Conservation (phyloP, 2,113 vertebrate genomes). For the Hippocampus barbouri region DNA sequence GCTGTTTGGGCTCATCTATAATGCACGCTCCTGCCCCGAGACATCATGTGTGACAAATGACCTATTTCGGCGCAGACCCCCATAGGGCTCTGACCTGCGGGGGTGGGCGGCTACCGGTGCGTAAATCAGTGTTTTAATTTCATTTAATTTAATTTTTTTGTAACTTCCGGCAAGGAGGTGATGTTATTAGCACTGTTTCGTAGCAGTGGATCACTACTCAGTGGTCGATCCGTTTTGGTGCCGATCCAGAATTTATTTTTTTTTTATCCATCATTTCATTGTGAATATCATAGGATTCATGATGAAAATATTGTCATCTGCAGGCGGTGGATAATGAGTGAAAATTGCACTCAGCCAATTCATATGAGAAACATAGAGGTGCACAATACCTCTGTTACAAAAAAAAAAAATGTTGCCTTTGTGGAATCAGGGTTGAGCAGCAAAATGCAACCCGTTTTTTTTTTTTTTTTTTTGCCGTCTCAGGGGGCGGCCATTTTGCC, state of each 20-base stretch:
- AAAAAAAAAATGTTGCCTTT: no score
- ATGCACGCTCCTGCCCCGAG: conserved; percentile 72
- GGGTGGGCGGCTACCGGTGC: conserved; percentile 14
- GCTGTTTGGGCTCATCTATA: conserved; percentile 75
- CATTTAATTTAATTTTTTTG: conserved; percentile 39
- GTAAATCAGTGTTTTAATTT: conserved; percentile 50
- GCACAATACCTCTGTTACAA: no score
- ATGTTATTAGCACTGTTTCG: background rate
- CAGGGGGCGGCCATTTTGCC: no score
- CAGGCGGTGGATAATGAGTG: background rate
- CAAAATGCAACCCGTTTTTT: no score
- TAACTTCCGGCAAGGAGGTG: conserved; percentile 8
- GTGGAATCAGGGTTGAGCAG: no score
- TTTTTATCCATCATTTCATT: background rate
- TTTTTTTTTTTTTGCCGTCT: no score
- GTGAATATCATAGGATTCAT: background rate
- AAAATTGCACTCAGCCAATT: background rate
- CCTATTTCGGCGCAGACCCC: conserved; percentile 79
- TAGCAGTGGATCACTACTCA: background rate
- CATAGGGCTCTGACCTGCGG: conserved; percentile 69
- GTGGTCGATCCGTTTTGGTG: background rate
- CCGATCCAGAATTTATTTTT: background rate
- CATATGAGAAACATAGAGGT: background rate
- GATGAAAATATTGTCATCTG: background rate
- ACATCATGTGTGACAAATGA: conserved; percentile 81